Base-by-base conservation (phyloP, 2,888 invertebrate genomes). In the Sialis lutaria region DNA sequence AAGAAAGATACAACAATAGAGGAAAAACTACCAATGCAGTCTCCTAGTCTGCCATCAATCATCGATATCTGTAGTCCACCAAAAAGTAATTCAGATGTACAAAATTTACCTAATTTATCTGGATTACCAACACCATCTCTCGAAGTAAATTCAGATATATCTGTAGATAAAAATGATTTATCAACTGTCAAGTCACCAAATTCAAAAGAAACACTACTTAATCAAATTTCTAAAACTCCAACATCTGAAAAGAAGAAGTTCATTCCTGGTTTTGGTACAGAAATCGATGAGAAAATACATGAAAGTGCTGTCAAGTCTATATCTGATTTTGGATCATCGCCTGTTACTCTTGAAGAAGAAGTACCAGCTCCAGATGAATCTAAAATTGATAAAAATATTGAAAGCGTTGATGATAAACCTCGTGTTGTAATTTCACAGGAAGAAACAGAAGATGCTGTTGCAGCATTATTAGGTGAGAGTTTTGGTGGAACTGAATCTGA, bases 361-460 rank as follows among this genome's bases (percentile, higher is more conserved):
- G 50, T 48, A 45, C 51, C 51, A 44, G 54, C 53, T 42, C 42
- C 37, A 34, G 45, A 49, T 37, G 55, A 64, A 46, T 58, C 61
- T 50, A 59, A 53, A 40, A 57, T 63, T 7, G 65, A 61, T 53
- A 67, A 67, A 8, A 58, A 60, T 1, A 59, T 64, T 5, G 67
- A 61, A 57, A 63, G 60, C 47, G 64, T 66, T 8, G 82, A 84
- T 51, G 86, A 86, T 57, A 87, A 86, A 58, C 82, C 83, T 0
- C 73, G 87, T 43, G 84, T 83, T 7, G 72, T 84, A 1, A 90
- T 90, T 56, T 90, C 89, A 0, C 90, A 90, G 64, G 90, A 90
- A 67, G 90, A 91, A 66, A 91, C 90, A 0, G 90, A 87, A 64
- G 89, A 89, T 62, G 91, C 91, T 0, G 90, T 91, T 0, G 89